Percentiles rank a stretch among this genome's conserved stretches.
Evolutionary conservation across 2,113 vertebrate genomes (phyloP).

Genomic region (Recurvirostra avosetta): DNA sequence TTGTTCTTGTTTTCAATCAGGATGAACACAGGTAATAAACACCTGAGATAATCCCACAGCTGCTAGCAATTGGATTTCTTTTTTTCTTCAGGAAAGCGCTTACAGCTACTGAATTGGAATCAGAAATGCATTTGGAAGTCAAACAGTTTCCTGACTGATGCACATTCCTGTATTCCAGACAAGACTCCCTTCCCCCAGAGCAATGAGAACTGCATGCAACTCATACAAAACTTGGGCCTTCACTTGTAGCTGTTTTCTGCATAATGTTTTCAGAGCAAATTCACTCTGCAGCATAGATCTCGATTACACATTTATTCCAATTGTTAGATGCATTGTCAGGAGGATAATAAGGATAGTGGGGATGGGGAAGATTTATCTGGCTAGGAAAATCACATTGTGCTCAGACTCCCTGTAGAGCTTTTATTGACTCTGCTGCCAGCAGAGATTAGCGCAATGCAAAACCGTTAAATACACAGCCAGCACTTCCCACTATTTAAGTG

Average conservation of each 20-base stretch:
- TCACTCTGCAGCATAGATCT: neutral
- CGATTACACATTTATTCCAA: slow-evolving; percentile 10
- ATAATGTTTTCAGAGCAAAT: slow-evolving; percentile 5
- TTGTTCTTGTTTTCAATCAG: slow-evolving; percentile 31
- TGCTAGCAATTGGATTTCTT: slow-evolving; percentile 6
- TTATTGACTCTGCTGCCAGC: slow-evolving; percentile 18
- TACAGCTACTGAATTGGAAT: slow-evolving; percentile 10
- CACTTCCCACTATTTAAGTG: slow-evolving; percentile 40
- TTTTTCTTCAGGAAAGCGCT: neutral
- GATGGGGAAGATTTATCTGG: slow-evolving; percentile 37
- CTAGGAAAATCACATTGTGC: slow-evolving; percentile 3
- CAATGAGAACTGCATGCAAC: neutral
- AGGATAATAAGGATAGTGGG: slow-evolving; percentile 30
- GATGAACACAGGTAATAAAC: slow-evolving; percentile 4
- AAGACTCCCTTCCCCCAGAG: neutral
- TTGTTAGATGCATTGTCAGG: slow-evolving; percentile 35
- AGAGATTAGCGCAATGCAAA: slow-evolving; percentile 28
- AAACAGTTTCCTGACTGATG: slow-evolving; percentile 5
- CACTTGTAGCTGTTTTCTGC: neutral
- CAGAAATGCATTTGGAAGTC: slow-evolving; percentile 42
- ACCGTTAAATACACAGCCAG: neutral
- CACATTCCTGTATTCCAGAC: slow-evolving; percentile 3
- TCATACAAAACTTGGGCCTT: neutral
- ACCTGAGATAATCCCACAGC: slow-evolving; percentile 11
- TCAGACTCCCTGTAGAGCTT: neutral